A percentile compares a stretch with the other conserved stretches of the same genome.
phyloP scores from a whole-genome alignment of 1,140 invertebrate species.

The Microplitis mediator region DNA sequence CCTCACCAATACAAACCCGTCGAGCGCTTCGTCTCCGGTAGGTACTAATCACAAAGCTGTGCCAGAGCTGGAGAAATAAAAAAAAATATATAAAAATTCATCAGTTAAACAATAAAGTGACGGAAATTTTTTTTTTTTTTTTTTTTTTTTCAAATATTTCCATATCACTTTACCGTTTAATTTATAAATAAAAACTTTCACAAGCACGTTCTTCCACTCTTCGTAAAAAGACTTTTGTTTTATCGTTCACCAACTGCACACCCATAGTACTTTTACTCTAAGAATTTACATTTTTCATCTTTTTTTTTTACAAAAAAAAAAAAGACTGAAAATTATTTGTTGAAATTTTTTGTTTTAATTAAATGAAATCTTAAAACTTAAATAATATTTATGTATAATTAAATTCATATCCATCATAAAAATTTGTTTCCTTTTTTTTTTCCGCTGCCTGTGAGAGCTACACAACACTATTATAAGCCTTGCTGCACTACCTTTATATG shows the following conservation, averaged over 20 bases:
- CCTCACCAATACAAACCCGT: slow-evolving; percentile 81
- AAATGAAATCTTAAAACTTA: not conserved
- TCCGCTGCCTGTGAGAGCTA: not conserved
- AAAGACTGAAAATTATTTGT: not conserved
- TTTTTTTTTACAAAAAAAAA: not conserved
- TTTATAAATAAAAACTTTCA: not conserved
- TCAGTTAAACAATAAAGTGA: slow-evolving; percentile 40
- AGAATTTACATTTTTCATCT: not conserved
- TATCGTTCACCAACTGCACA: not conserved
- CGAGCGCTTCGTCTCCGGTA: slow-evolving; percentile 83
- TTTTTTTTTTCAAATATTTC: slow-evolving; percentile 15
- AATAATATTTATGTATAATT: too few relatives aligned
- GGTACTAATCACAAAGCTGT: slow-evolving; percentile 64
- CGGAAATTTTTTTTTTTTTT: slow-evolving; percentile 28
- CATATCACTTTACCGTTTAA: not conserved
- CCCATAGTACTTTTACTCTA: not conserved
- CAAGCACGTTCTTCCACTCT: slow-evolving; percentile 7
- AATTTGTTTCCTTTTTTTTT: not conserved
- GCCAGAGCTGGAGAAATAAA: slow-evolving; percentile 15
- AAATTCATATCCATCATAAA: too few relatives aligned
- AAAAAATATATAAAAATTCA: slow-evolving; percentile 42
- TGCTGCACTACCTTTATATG: not conserved
- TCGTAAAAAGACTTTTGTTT: slow-evolving; percentile 9
- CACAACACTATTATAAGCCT: not conserved
- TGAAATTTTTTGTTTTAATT: not conserved